Conservation (phyloP, 2,797 vertebrate species). For the Pipistrellus pygmaeus region DNA sequence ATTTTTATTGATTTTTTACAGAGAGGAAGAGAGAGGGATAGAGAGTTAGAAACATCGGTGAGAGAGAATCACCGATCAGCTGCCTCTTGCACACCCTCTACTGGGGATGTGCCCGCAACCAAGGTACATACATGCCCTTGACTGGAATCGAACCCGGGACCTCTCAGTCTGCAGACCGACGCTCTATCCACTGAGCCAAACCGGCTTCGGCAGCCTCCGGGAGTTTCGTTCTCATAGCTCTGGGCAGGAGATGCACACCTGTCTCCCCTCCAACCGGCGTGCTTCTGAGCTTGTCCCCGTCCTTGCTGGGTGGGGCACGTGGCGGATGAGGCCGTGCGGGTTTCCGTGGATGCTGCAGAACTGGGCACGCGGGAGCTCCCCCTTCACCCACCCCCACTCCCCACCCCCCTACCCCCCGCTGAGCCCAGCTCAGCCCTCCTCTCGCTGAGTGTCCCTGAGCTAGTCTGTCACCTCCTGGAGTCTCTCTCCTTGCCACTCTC, state of each 20-base stretch:
- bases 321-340: neutral
- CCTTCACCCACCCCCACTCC: no score
- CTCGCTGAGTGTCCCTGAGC: neutral
- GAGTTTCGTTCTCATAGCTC: neutral
- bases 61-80: no score
- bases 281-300: neutral
- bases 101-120: no score
- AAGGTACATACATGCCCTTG: no score
- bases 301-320: neutral
- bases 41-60: no score
- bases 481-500: neutral
- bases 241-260: fast-evolving
- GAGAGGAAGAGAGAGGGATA: no score
- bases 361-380: neutral
- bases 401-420: fast-evolving
- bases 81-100: no score
- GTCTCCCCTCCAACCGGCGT: neutral
- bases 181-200: no score
- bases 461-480: neutral
- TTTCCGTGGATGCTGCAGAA: no score
- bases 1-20: no score
- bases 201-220: neutral
- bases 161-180: no score
- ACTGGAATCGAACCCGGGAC: no score
- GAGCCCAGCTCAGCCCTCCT: neutral